Conservation (phyloP, 2,797 vertebrate species). For the Acipenser transmontanus region DNA sequence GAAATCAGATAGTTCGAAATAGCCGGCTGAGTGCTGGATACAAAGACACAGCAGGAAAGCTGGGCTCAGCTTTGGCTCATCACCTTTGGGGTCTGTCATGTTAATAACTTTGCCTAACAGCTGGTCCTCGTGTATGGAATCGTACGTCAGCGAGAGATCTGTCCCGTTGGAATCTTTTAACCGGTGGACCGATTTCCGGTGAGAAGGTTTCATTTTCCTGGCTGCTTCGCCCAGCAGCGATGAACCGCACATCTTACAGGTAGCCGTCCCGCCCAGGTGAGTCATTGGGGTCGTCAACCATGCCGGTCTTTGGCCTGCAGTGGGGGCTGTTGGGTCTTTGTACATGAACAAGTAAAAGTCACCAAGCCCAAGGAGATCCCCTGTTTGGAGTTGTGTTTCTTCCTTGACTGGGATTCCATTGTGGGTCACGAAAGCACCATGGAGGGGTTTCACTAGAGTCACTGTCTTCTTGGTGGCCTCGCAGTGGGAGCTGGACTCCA, state of each 20-base stretch:
- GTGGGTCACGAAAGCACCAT: slow-evolving; percentile 42
- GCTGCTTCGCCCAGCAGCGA: slow-evolving; percentile 1
- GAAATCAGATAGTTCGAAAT: slow-evolving; percentile 47
- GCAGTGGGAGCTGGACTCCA: slow-evolving; percentile 10
- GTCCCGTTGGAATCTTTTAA: slow-evolving; percentile 37
- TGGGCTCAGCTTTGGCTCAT: slow-evolving; percentile 39
- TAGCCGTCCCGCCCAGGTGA: background rate
- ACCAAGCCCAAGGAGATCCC: slow-evolving; percentile 64
- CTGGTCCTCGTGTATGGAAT: slow-evolving; percentile 34
- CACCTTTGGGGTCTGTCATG: slow-evolving; percentile 16
- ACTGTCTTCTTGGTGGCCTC: slow-evolving; percentile 10
- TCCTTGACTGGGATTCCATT: slow-evolving; percentile 46
- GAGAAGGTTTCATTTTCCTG: background rate
- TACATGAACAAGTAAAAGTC: slow-evolving; percentile 63
- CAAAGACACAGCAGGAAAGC: slow-evolving; percentile 58
- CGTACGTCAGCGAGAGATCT: slow-evolving; percentile 43
- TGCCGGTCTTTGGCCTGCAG: slow-evolving; percentile 25
- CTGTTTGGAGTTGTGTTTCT: slow-evolving; percentile 45
- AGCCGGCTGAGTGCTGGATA: slow-evolving; percentile 49
- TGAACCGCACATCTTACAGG: slow-evolving; percentile 41
- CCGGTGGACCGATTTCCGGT: slow-evolving; percentile 17
- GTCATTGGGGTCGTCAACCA: slow-evolving; percentile 42
- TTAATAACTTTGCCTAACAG: slow-evolving; percentile 52
- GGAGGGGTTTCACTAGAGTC: slow-evolving; percentile 39
- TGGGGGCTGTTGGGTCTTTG: slow-evolving; percentile 50